These are phyloP conservation scores for Agapetus fuscipes DNA, from an alignment of 2,888 invertebrate genomes.

Conservation along the genomic window DNA sequence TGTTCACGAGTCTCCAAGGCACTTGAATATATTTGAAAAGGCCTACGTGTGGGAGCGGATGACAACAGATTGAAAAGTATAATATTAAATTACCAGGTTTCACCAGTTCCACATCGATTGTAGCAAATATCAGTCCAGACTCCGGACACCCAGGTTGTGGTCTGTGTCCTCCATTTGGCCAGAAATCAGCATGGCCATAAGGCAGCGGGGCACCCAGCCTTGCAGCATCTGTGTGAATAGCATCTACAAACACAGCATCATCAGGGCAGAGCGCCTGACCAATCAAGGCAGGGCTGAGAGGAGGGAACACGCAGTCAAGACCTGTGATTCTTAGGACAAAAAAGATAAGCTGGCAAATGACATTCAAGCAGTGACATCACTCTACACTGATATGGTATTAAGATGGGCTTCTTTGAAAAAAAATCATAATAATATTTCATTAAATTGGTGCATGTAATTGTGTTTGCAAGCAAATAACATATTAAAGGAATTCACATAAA, in stretches of 20 bases:
- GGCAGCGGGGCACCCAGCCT: constrained; percentile 30
- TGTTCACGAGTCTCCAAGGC: no score
- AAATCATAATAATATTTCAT: no score
- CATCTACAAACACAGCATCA: constrained; percentile 40
- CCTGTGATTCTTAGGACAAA: constrained; percentile 34
- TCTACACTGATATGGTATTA: no score
- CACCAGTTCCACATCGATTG: no score
- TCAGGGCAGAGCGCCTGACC: constrained; percentile 25
- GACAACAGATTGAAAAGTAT: no score
- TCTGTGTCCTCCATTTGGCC: constrained; percentile 39
- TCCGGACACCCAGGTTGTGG: constrained; percentile 39
- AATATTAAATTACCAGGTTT: no score
- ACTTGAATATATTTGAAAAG: constrained; percentile 1
- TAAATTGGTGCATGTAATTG: no score
- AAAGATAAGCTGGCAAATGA: no score
- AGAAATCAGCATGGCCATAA: constrained; percentile 37
- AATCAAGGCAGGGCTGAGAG: constrained; percentile 31
- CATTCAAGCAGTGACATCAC: not conserved
- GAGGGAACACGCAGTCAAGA: constrained; percentile 41
- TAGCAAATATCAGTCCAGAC: constrained; percentile 19
- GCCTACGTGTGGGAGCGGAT: no score
- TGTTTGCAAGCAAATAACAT: no score
- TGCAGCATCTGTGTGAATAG: constrained; percentile 41
- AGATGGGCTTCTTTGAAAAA: no score
- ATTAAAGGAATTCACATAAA: no score